Evolutionary conservation across 2,113 vertebrate genomes (phyloP).

Genomic region (Burhinus oedicnemus): DNA sequence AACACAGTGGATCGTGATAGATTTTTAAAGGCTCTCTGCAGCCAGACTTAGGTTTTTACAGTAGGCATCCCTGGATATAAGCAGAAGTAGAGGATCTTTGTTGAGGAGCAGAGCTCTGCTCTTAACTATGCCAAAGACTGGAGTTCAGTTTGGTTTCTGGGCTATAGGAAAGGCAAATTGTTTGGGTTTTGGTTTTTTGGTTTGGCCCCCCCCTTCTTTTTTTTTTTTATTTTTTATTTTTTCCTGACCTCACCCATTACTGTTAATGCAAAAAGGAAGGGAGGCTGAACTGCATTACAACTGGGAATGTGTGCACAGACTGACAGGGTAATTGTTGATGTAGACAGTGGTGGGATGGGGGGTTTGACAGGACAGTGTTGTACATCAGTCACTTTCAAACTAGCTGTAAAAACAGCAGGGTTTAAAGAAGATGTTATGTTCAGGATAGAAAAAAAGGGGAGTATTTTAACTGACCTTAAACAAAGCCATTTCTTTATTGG

Average conservation of each 20-base stretch:
- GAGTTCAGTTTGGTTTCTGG: not conserved
- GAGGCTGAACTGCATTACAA: not conserved
- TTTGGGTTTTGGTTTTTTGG: no score
- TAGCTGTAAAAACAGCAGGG: not conserved
- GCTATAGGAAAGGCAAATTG: not conserved
- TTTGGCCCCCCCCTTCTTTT: no score
- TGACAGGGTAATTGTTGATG: not conserved
- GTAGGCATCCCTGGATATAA: not conserved
- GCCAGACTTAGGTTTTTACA: not conserved
- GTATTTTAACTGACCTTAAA: not conserved
- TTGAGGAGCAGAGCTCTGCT: not conserved
- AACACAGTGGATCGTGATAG: not conserved
- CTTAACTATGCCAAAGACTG: not conserved
- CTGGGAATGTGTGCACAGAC: not conserved
- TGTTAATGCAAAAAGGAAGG: not conserved
- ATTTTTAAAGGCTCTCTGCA: not conserved
- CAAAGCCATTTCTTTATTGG: not conserved
- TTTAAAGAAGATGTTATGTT: not conserved
- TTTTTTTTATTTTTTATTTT: not conserved
- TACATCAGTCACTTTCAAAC: not conserved
- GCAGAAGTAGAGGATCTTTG: not conserved
- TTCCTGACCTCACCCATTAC: not conserved
- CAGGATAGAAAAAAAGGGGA: not conserved
- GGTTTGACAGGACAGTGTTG: conserved; percentile 1
- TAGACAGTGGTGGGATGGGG: not conserved